Evolutionary conservation across 2,113 vertebrate genomes (phyloP), one percentile per base, ranked within the genome.

Genomic region (Xenotilapia leptura): DNA sequence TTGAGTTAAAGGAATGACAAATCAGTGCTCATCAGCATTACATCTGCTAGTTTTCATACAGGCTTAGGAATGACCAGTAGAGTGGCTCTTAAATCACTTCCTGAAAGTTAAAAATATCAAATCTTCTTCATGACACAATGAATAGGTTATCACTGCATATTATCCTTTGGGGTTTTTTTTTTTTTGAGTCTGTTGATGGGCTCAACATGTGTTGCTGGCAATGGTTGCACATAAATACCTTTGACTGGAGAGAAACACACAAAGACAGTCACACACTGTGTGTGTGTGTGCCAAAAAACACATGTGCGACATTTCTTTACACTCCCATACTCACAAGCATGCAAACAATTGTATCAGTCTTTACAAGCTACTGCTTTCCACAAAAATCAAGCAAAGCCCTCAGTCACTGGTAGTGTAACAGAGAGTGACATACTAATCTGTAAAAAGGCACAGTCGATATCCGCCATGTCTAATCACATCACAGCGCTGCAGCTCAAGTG

Each of bases 401-500:
- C 47, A 83, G 81, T 75, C 53, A 80, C 21, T 36, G 75, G n/a
- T 82, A 65, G 47, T 79, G 58, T 80, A 85, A 88, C 73, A 84
- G 40, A 85, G 53, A 68, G 36, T 55, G 84, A 82, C 82, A 87
- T 58, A 33, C 53, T 88, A 90, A 89, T 93, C 90, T 85, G 62
- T 87, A 31, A 88, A 89, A 90, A 88, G 70, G 73, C 85, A 47
- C 51, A 60, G 83, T 83, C 58, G 40, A 88, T 93, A 92, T 88
- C 79, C 62, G 80, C 87, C 85, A 62, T 91, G 93, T 88, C 85
- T 86, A 92, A 94, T 93, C 89, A 80, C 86, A 92, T 88, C 87
- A 88, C 82, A 90, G 88, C 70, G 51, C 86, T 26, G 80, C 42
- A 87, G 91, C 85, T 89, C 87, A 88, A 90, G 86, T 89, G 86